Base-by-base conservation (phyloP, 2,113 vertebrate species). In the Periophthalmus modestus region DNA sequence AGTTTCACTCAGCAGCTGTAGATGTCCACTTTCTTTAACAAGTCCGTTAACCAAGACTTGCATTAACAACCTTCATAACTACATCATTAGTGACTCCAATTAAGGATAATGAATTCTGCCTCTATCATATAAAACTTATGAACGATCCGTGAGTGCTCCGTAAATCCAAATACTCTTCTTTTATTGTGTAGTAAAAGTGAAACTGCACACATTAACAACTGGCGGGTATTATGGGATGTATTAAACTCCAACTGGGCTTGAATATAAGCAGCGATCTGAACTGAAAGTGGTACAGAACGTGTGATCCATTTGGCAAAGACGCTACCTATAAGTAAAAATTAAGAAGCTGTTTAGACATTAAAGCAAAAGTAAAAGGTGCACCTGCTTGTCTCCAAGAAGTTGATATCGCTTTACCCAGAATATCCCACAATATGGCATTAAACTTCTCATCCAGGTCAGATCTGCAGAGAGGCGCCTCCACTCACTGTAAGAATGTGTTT, bases 111-210 rank as follows among this genome's bases (percentile, higher is more conserved):
- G 33, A 62, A 34, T 62, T 28, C 28, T 18, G 59, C 23, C 24
- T 28, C 13, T 62, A 28, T 34, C 59, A 62, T 34, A 62, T 62
- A 34, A 62, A 62, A 62, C 14, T 33, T 28, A 18, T 62, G 59
- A 62, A 62, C 16, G 7, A 34, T 68, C 33, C 52, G 55, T n/a
- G 48, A 62, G 28, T 4, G 24, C 59, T 16, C 28, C 15, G 24
- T 28, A 24, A 59, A 59, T 23, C 24, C 21, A 34, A 28, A 28
- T 14, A 14, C 24, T 34, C 33, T 62, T 62, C 4, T 62, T 62
- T 62, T 59, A 59, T 24, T 28, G 57, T 28, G 57, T 59, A 24
- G 21, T 59, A 24, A 59, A 59, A 59, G 57, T 59, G 57, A 59
- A 59, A 59, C 23, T 24, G 57, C 57, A 59, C 57, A 59, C 5